Percentiles rank a stretch among this genome's conserved stretches.
Conservation (phyloP, 37 sponge, comb jelly and placozoan species). For the Aphrocallistes beatrix region DNA sequence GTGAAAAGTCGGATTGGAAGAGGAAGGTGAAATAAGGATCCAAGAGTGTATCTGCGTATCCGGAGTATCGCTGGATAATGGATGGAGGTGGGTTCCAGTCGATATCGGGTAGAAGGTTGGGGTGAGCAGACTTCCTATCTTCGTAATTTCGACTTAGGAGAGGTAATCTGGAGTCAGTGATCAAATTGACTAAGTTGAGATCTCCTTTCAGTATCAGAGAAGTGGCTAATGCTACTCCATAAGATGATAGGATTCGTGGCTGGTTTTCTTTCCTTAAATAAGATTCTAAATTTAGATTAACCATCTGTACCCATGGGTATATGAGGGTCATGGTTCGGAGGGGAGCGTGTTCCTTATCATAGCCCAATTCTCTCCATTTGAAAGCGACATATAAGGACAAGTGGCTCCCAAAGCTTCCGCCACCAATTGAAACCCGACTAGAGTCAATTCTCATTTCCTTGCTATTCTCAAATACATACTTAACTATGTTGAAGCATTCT, state of each 20-base stretch:
- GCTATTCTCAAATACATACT: background rate
- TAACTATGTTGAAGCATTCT: background rate
- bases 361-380: background rate
- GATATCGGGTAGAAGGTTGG: background rate
- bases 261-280: background rate
- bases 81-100: background rate
- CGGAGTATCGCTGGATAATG: background rate
- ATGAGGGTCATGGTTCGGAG: background rate
- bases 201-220: background rate
- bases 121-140: background rate
- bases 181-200: background rate
- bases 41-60: background rate
- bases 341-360: background rate
- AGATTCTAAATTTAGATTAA: background rate
- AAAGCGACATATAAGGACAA: background rate
- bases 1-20: background rate
- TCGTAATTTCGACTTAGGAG: background rate
- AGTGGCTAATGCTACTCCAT: background rate
- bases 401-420: background rate
- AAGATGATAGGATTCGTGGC: background rate
- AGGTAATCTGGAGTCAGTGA: background rate
- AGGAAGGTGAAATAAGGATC: background rate
- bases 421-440: background rate
- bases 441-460: background rate
- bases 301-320: background rate